These are phyloP conservation scores for Heterochromis multidens DNA, from an alignment of 2,113 vertebrate genomes.

Conservation along the genomic window DNA sequence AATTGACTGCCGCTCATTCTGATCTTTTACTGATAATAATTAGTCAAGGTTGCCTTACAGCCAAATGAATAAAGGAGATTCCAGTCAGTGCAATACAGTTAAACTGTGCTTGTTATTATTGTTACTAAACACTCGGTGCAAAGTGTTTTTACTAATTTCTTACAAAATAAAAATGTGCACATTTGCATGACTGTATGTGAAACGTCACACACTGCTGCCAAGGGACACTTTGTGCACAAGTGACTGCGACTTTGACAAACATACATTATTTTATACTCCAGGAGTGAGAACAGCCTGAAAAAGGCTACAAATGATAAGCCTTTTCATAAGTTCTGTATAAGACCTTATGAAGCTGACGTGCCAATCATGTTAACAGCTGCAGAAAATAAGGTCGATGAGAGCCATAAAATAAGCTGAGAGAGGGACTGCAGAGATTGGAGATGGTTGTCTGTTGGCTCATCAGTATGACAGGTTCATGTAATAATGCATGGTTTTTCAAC, in stretches of 20 bases:
- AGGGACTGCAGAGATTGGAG: neutral
- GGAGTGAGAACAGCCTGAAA: neutral
- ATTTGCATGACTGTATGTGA: neutral
- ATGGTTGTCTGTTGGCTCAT: neutral
- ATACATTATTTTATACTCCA: neutral
- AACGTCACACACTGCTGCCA: neutral
- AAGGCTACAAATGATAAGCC: neutral
- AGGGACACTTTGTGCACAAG: neutral
- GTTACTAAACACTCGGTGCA: neutral
- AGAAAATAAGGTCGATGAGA: neutral
- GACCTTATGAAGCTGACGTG: neutral
- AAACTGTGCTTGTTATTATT: neutral
- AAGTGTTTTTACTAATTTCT: neutral
- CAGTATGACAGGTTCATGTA: neutral
- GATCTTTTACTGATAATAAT: neutral
- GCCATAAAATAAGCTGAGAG: neutral
- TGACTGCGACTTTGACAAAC: neutral
- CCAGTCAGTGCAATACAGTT: neutral
- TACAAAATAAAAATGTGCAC: neutral
- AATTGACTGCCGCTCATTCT: constrained; percentile 8
- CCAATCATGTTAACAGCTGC: neutral
- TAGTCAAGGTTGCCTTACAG: neutral
- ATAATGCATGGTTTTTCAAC: neutral
- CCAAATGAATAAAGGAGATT: neutral
- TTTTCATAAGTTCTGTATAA: no score